Evolutionary conservation across 1,140 invertebrate genomes (phyloP), one percentile per base, ranked within the genome.

Genomic region (Temnothorax longispinosus): DNA sequence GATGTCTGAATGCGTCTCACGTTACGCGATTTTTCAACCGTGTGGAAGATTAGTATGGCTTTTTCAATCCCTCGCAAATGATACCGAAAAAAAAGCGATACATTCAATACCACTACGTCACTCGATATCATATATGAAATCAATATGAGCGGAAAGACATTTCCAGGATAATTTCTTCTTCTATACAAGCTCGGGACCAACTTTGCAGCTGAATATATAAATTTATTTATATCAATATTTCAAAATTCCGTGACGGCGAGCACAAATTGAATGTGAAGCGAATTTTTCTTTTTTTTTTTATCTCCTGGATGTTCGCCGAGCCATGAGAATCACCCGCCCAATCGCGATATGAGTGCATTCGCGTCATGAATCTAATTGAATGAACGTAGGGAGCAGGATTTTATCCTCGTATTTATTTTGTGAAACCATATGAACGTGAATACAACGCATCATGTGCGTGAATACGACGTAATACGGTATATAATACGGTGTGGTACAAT

Each of bases 161-260:
- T 58, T 11, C 8, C 8, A 4, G 8, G 18, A 62, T 47, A 6
- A 75, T 75, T 47, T 54, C 15, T 21, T 60, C 15, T 7, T 44
- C 5, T 21, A 8, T 21, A 8, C 1, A 13, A 7, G 13, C 41
- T 35, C 21, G 11, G 13, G 6, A 21, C 2, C 32, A 4, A 60
- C 21, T 74, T 74, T 47, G 13, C 15, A 15, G 72, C 13, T 18
- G 41, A 50, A 84, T 56, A 44, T 44, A 44, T 6, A 75, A 60
- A 84, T 75, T 74, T 8, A 27, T 38, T 62, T 47, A 50, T 74
- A 50, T 72, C 18, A 56, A 11, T 44, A 74, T 75, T 75, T 84
- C 44, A 13, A 62, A 60, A 75, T 38, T 84, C 32, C 32, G 8
- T 13, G 18, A 69, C 35, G 18, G 8, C 8, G 13, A 71, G 15